A percentile compares a stretch with the other conserved stretches of the same genome.
Conservation (phyloP, 2,113 vertebrate genomes). For the Sialia sialis region DNA sequence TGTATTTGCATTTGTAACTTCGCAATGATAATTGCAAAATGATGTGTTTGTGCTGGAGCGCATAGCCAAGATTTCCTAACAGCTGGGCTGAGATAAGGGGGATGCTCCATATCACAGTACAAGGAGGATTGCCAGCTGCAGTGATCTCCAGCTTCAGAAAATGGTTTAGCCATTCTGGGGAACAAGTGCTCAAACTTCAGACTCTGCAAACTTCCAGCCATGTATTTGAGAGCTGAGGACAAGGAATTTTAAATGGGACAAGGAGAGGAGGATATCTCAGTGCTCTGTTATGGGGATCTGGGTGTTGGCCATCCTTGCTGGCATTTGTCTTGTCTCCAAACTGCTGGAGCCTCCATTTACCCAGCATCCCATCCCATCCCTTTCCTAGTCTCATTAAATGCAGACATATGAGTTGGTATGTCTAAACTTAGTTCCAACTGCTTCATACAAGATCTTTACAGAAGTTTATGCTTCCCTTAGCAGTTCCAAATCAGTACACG, state of each 20-base stretch:
- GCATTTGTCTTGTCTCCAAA: neutral
- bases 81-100: neutral
- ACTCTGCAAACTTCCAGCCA: neutral
- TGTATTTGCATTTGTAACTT: neutral
- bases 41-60: neutral
- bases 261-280: neutral
- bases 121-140: neutral
- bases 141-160: neutral
- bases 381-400: neutral
- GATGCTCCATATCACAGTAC: rapidly evolving
- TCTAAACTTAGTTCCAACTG: neutral
- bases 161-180: neutral
- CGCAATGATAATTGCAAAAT: neutral
- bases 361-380: neutral
- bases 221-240: neutral
- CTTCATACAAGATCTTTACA: neutral
- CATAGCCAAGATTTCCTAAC: neutral
- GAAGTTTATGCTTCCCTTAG: neutral
- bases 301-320: neutral
- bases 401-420: neutral
- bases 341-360: neutral
- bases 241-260: neutral
- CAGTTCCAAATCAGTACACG: neutral
- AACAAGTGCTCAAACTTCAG: neutral
- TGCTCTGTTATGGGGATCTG: neutral